Base-by-base conservation (phyloP, 1,140 invertebrate species). In the Oreohelix idahoensis region DNA sequence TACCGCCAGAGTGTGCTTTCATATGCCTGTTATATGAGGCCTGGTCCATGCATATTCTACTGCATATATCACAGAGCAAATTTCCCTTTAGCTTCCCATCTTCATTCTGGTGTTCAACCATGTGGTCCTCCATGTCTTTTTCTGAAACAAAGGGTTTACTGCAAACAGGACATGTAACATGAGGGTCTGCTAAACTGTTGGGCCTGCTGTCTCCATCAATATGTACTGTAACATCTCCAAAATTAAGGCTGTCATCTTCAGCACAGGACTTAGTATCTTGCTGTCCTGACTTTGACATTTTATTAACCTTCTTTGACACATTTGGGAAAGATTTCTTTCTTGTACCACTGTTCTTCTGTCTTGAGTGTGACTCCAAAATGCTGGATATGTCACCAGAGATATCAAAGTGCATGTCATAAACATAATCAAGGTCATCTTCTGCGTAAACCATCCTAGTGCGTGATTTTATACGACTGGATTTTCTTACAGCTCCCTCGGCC, bases 21-120 rank as follows among this genome's bases (percentile, higher is more conserved):
- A 80, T 83, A 53, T 86, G 85, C 26, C 85, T 74, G 4, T 79
- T 74, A 32, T 76, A 83, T 36, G 77, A 78, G 2, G 73, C 78
- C 23, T 58, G 35, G 36, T 83, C 78, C 13, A 76, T 45, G 63
- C 81, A 81, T 26, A 83, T 51, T 42, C 78, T 83, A 26, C 73
- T 36, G 38, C 84, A 85, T 13, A 83, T 63, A 35, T 83, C 81
- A 80, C 84, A 85, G 15, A 69, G 38, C 13, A 45, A 53, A 29
- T 49, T 13, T 15, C 51, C 51, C 5, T 45, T 45, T 15, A 45
- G 15, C 15, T 42, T 29, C 20, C n/a, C 29, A 42, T 1, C n/a
- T 23, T 70, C 69, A 36, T 35, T 70, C 32, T 35, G 29, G 32
- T 70, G 69, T 5, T 70, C 4, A 23, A 49, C 42, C n/a, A 75